phyloP scores from a whole-genome alignment of 2,797 vertebrate species.

The Apogon hyalosoma region DNA sequence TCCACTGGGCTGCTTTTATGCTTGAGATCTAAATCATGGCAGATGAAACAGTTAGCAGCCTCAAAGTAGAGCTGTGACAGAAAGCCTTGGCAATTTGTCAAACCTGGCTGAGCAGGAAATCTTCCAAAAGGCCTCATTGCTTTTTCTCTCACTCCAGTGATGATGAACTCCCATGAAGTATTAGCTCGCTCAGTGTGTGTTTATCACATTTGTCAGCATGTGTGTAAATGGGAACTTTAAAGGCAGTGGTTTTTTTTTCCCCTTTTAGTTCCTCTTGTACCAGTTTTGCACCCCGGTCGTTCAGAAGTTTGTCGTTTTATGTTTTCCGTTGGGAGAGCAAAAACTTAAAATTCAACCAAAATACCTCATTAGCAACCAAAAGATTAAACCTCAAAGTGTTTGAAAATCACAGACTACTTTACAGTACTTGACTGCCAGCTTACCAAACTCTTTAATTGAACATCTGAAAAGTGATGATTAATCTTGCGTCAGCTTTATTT shows the following conservation, averaged over 20 bases:
- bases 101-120: slow-evolving; percentile 79
- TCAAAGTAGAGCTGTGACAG: slow-evolving; percentile 79
- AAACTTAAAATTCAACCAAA: slow-evolving; percentile 58
- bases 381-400: slow-evolving; percentile 70
- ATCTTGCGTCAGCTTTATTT: slow-evolving; percentile 47
- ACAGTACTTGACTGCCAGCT: slow-evolving; percentile 43
- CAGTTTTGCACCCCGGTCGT: slow-evolving; percentile 36
- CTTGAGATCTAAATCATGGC: slow-evolving; percentile 76
- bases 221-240: slow-evolving; percentile 69
- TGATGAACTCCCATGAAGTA: slow-evolving; percentile 81
- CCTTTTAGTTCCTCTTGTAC: slow-evolving; percentile 43
- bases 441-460: slow-evolving; percentile 37
- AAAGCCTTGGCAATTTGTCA: slow-evolving; percentile 82
- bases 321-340: slow-evolving; percentile 49
- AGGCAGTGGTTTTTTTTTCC: slow-evolving; percentile 25
- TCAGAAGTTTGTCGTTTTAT: slow-evolving; percentile 59
- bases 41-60: slow-evolving; percentile 78
- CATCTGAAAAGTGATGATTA: slow-evolving; percentile 18
- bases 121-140: slow-evolving; percentile 79
- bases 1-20: slow-evolving; percentile 64
- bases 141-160: slow-evolving; percentile 72
- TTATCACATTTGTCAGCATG: slow-evolving; percentile 75
- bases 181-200: slow-evolving; percentile 70
- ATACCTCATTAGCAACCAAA: slow-evolving; percentile 67
- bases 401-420: slow-evolving; percentile 53